Percentiles rank a stretch among this genome's conserved stretches.
These are phyloP conservation scores for Pseudoips prasinana DNA, from an alignment of 2,888 invertebrate genomes.

Conservation along the genomic window DNA sequence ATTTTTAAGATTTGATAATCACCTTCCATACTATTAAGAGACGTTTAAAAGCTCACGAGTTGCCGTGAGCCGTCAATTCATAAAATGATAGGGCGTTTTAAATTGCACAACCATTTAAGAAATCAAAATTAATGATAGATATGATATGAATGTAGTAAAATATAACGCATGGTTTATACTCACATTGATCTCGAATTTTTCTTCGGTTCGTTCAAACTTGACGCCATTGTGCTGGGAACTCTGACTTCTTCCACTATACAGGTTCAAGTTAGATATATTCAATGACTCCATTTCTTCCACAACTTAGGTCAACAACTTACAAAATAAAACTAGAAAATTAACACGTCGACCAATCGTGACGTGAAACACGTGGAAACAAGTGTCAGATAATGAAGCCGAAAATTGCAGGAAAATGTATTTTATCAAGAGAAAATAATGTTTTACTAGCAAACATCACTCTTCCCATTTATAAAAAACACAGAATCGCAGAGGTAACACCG, in stretches of 20 bases:
- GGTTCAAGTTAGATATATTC: slow-evolving; percentile 70
- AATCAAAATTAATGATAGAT: too few relatives aligned
- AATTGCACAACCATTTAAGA: too few relatives aligned
- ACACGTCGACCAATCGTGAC: slow-evolving; percentile 74
- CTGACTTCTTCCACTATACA: slow-evolving; percentile 62
- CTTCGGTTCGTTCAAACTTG: slow-evolving; percentile 49
- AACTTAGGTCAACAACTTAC: slow-evolving; percentile 39
- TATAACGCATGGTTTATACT: slow-evolving; percentile 34
- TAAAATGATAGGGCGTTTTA: too few relatives aligned
- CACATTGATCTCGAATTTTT: slow-evolving; percentile 57
- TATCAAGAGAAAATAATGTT: slow-evolving; percentile 27
- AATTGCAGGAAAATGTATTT: slow-evolving; percentile 36
- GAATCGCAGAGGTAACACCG: slow-evolving; percentile 20
- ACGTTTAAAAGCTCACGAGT: too few relatives aligned
- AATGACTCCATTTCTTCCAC: slow-evolving; percentile 64
- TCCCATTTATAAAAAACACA: slow-evolving; percentile 33
- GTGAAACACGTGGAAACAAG: slow-evolving; percentile 76
- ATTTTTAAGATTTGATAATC: slow-evolving; percentile 5
- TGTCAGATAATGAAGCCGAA: slow-evolving; percentile 57
- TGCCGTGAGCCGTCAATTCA: too few relatives aligned
- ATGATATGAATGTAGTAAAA: too few relatives aligned
- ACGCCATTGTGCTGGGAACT: slow-evolving; percentile 46
- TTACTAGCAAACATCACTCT: slow-evolving; percentile 37
- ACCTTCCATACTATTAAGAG: too few relatives aligned
- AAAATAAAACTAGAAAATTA: slow-evolving; percentile 48